phyloP scores from a whole-genome alignment of 1,140 invertebrate genomes.

The Cyclina sinensis region DNA sequence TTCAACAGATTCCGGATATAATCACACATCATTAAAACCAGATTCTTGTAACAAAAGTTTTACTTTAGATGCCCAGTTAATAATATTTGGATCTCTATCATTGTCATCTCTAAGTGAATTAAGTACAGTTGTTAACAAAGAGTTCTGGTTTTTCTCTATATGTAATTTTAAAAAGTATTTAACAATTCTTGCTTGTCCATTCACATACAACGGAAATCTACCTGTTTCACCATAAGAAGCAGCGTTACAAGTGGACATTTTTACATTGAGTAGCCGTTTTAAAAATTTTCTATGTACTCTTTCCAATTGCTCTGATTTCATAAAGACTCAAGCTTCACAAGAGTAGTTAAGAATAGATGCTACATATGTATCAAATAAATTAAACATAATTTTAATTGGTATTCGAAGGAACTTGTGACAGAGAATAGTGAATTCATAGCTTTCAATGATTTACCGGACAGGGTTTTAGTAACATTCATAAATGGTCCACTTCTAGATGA shows the following conservation, averaged over 20 bases:
- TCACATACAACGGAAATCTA: constrained; percentile 1
- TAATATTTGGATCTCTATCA: too few species aligned
- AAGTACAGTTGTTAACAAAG: too few species aligned
- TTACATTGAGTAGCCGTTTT: neutral
- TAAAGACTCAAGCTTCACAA: constrained; percentile 10
- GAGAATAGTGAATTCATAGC: constrained; percentile 1
- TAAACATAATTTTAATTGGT: too few species aligned
- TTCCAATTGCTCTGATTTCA: too few species aligned
- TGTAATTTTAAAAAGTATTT: too few species aligned
- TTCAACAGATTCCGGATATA: constrained; percentile 13
- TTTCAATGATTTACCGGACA: neutral
- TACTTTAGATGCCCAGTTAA: constrained; percentile 8
- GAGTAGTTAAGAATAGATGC: constrained; percentile 14
- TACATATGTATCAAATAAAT: too few species aligned
- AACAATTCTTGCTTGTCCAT: too few species aligned
- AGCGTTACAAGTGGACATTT: neutral
- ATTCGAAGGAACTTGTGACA: neutral
- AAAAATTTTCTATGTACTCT: neutral
- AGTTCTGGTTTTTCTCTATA: neutral
- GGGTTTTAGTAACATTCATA: too few species aligned
- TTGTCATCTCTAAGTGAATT: too few species aligned
- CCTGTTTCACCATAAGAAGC: constrained; percentile 7
- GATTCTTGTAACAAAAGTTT: neutral
- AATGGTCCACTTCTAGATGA: constrained; percentile 12
- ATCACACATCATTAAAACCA: constrained; percentile 17